A percentile compares a stretch with the other conserved stretches of the same genome.
Conservation (phyloP, 1,140 invertebrate species). For the Pectinophora gossypiella region DNA sequence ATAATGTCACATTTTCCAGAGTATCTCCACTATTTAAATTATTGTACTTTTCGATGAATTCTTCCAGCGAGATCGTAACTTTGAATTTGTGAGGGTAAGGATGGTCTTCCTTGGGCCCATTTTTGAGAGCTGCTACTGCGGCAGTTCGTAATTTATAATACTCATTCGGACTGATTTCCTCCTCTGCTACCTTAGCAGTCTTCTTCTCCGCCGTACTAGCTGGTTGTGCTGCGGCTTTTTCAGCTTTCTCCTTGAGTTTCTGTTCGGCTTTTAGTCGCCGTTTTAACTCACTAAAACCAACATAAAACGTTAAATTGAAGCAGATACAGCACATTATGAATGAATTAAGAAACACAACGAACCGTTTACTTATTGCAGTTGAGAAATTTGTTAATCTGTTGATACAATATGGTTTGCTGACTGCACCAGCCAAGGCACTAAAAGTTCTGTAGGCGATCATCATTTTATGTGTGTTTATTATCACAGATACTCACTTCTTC, state of each 20-base stretch:
- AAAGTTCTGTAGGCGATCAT: conserved; percentile 36
- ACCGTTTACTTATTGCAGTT: conserved; percentile 49
- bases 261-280: conserved; percentile 92
- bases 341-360: conserved; percentile 35
- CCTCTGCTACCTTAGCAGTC: conserved; percentile 78
- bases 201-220: conserved; percentile 55
- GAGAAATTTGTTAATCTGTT: conserved; percentile 39
- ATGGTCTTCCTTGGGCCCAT: conserved; percentile 78
- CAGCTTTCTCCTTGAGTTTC: conserved; percentile 94
- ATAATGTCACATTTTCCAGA: conserved; percentile 83
- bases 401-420: conserved; percentile 34
- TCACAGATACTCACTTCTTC: conserved; percentile 80
- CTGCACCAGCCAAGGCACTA: conserved; percentile 21
- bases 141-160: conserved; percentile 91
- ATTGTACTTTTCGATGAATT: conserved; percentile 93
- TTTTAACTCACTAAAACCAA: conserved; percentile 89
- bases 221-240: conserved; percentile 79
- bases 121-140: conserved; percentile 87
- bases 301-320: conserved; percentile 21
- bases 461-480: conserved; percentile 33
- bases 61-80: conserved; percentile 91
- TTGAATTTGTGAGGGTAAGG: conserved; percentile 99
- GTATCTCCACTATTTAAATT: conserved; percentile 83
- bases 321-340: neutral
- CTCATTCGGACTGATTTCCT: conserved; percentile 95